Evolutionary conservation across 2,113 vertebrate species (phyloP), one percentile per base, ranked within the genome.

Genomic region (Condylura cristata): DNA sequence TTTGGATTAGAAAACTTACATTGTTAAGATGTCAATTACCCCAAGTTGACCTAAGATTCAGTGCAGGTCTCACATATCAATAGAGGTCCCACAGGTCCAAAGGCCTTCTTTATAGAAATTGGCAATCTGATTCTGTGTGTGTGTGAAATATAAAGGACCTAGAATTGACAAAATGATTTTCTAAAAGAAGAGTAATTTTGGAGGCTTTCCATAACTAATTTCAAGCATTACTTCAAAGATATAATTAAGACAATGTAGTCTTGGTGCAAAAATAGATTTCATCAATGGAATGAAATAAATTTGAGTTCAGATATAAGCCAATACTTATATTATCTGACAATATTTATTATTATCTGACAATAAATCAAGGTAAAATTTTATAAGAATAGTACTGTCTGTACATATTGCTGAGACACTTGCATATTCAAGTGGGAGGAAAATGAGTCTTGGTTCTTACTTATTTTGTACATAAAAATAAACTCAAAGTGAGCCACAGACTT

Each of bases 161-260:
- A 87, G 34, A 95, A 86, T 41, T 79, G 6, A 32, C 28, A 83
- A 86, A 88, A 61, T 75, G 71, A 80, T 51, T 63, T 16, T 88
- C 70, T 72, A 87, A 72, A 72, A 60, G 30, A 86, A 61, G 81
- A 94, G 68, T 48, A 80, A 81, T 71, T 56, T 44, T 56, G 8
- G 37, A 75, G 8, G 2, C 26, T 13, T 70, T 93, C 9, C 3
- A 84, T 68, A 92, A 95, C 13, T 70, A 28, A 75, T 63, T 70
- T 32, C 26, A 93, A 93, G 37, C 16, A 9, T 82, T 79, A 63
- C 44, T 46, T 90, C 28, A 87, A 76, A 83, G 46, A 20, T 84
- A 53, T 51, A 44, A 75, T 79, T 9, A 58, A 74, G 71, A 84
- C 12, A 24, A 7, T 41, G n/a, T 37, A 13, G 16, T 37, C 39